Evolutionary conservation across 2,888 invertebrate genomes (phyloP).

Genomic region (Heterodera filipjevi): DNA sequence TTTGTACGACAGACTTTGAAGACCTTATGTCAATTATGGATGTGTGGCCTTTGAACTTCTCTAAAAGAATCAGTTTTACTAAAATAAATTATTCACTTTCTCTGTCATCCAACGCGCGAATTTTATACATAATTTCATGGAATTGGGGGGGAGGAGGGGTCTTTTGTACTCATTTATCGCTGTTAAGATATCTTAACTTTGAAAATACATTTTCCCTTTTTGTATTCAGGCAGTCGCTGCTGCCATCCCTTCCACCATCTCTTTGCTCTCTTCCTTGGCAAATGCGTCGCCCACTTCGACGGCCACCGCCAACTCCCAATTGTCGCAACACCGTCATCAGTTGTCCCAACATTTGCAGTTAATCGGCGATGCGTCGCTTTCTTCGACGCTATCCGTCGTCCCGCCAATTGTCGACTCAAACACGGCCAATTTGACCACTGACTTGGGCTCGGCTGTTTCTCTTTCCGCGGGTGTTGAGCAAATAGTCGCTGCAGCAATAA

Average conservation of each 20-base stretch:
- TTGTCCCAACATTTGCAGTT: background rate
- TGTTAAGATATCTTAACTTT: too few species aligned
- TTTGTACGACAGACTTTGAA: too few species aligned
- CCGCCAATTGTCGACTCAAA: slow-evolving; percentile 8
- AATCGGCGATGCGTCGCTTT: background rate
- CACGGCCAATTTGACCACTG: background rate
- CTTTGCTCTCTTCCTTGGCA: slow-evolving; percentile 5
- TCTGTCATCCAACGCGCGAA: too few species aligned
- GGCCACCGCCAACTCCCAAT: background rate
- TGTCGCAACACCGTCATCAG: slow-evolving; percentile 10
- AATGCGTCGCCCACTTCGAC: slow-evolving; percentile 5
- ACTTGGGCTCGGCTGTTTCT: slow-evolving; percentile 9
- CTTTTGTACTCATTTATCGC: too few species aligned
- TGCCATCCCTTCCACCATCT: background rate
- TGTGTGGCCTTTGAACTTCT: too few species aligned
- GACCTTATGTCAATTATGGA: too few species aligned
- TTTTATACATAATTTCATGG: too few species aligned
- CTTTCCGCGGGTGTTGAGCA: slow-evolving; percentile 28
- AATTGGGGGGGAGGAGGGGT: too few species aligned
- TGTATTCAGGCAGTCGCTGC: background rate
- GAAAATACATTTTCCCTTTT: background rate
- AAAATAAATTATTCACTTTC: too few species aligned
- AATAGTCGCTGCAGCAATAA: slow-evolving; percentile 26
- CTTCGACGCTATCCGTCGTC: background rate
- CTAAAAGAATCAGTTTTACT: too few species aligned